phyloP scores from a whole-genome alignment of 2,888 invertebrate species.

The Campoplex capitator region DNA sequence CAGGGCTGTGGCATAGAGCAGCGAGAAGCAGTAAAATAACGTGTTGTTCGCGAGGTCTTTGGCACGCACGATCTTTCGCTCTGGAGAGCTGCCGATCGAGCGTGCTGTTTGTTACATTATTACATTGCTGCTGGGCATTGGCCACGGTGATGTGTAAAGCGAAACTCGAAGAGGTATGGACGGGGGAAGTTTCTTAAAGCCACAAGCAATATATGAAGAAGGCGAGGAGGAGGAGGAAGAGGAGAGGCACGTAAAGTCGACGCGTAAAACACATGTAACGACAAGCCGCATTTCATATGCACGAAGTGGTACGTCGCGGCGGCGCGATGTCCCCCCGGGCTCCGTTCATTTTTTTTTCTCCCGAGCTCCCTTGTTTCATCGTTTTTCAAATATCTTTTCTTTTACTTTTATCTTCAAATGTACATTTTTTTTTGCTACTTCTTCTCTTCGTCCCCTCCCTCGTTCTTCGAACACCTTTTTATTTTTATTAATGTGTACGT shows the following conservation, averaged over 20 bases:
- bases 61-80: conserved; percentile 8
- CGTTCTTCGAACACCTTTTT: conserved; percentile 49
- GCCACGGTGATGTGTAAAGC: conserved; percentile 33
- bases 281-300: conserved; percentile 72
- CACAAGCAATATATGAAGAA: conserved; percentile 28
- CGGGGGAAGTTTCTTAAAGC: conserved; percentile 24
- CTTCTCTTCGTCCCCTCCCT: conserved; percentile 6
- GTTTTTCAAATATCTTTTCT: conserved; percentile 59
- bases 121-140: conserved; percentile 44
- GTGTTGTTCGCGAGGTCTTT: conserved; percentile 18
- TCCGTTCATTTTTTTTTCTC: conserved; percentile 34
- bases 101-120: conserved; percentile 35
- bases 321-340: conserved; percentile 36
- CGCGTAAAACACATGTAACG: conserved; percentile 67
- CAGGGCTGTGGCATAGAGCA: conserved; percentile 24
- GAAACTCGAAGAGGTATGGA: conserved; percentile 11
- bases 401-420: conserved; percentile 69
- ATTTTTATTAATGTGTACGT: conserved; percentile 57
- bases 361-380: conserved; percentile 52
- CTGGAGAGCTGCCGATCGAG: conserved; percentile 37
- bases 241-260: conserved; percentile 62
- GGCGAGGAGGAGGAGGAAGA: not conserved
- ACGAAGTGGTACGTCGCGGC: conserved; percentile 70
- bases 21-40: conserved; percentile 45
- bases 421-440: conserved; percentile 70